Percentiles rank a stretch among this genome's conserved stretches.
These are phyloP conservation scores for Parotia lawesii DNA, from an alignment of 2,113 vertebrate genomes.

Conservation along the genomic window DNA sequence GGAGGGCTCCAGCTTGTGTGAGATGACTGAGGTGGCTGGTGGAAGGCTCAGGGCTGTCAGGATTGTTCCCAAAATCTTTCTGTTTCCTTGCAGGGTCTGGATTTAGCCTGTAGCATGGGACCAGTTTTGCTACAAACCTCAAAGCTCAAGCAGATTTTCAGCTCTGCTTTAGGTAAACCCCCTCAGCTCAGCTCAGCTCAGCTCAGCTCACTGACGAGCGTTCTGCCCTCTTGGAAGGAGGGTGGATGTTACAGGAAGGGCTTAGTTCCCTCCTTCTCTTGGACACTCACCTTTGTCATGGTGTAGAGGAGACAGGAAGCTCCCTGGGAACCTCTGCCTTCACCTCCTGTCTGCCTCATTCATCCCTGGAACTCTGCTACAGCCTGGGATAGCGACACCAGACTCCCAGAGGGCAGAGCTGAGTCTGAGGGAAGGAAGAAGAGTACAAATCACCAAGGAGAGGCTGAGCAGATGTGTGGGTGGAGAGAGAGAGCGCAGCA, in stretches of 20 bases:
- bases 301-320: neutral
- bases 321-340: neutral
- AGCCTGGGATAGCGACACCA: neutral
- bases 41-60: neutral
- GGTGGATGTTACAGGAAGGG: neutral
- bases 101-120: neutral
- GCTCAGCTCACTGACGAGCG: neutral
- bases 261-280: neutral
- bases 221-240: neutral
- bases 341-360: neutral
- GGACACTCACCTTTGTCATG: neutral
- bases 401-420: neutral
- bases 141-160: neutral
- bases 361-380: neutral
- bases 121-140: neutral
- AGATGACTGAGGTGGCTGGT: neutral
- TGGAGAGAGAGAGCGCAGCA: neutral
- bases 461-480: neutral
- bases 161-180: neutral
- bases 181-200: neutral
- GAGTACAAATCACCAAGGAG: neutral
- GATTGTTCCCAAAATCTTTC: neutral
- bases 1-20: fast-evolving
- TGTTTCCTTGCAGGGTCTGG: neutral
- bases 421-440: neutral